Evolutionary conservation across 2,113 vertebrate genomes (phyloP).

Genomic region (Sardina pilchardus): DNA sequence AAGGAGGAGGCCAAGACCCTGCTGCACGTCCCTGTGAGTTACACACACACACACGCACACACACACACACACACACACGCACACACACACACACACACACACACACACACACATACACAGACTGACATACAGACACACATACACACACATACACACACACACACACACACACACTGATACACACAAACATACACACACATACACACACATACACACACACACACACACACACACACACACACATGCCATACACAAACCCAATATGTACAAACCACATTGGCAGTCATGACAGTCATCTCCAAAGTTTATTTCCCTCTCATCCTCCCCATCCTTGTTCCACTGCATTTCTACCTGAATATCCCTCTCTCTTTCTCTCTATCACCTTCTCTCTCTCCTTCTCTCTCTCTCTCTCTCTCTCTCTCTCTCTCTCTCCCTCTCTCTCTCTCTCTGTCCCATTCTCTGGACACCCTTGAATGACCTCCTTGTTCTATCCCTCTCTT

Average conservation of each 20-base stretch:
- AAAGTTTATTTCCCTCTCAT: not conserved
- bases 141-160: not conserved
- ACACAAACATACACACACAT: not conserved
- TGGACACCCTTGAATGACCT: not conserved
- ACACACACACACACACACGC: not conserved
- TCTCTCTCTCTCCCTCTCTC: not conserved
- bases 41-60: not conserved
- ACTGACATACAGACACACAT: not conserved
- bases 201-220: not conserved
- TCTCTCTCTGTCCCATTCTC: not conserved
- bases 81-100: not conserved
- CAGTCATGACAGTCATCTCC: too few species aligned
- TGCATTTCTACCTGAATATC: not conserved
- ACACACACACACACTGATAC: not conserved
- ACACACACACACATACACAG: not conserved
- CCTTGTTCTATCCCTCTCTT: not conserved
- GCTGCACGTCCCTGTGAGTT: conserved; percentile 83
- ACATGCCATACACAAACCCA: not conserved
- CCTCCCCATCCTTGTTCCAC: not conserved
- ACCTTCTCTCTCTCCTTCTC: not conserved
- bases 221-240: not conserved
- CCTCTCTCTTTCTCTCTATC: not conserved
- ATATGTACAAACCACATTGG: too few species aligned
- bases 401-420: not conserved
- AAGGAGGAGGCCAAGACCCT: conserved; percentile 78